Conservation (phyloP, 2,113 vertebrate species). For the Cyanoramphus novaezelandiae region DNA sequence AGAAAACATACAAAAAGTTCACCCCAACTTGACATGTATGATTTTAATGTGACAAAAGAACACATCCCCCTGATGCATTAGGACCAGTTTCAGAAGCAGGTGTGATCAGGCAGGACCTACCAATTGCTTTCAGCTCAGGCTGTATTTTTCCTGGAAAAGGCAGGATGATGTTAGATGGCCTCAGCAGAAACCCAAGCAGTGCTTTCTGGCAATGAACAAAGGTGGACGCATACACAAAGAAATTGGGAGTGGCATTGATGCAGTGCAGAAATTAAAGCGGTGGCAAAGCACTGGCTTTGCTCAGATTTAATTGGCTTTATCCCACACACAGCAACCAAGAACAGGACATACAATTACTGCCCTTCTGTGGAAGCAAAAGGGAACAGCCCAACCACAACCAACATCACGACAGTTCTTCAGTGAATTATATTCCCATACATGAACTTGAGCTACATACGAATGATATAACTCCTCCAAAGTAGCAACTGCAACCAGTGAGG, state of each 20-base stretch:
- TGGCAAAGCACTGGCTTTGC: neutral
- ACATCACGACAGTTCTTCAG: neutral
- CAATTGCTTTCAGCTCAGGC: neutral
- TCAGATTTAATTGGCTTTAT: neutral
- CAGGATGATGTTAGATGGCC: neutral
- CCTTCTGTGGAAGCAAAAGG: neutral
- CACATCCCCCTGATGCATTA: neutral
- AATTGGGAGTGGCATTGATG: neutral
- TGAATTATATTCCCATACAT: neutral
- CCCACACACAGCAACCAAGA: neutral
- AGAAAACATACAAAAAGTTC: neutral
- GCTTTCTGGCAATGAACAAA: neutral
- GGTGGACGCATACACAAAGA: neutral
- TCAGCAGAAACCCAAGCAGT: neutral
- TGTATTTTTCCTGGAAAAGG: neutral
- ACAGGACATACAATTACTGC: neutral
- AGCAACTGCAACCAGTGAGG: neutral
- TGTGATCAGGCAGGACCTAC: neutral
- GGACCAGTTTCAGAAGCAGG: neutral
- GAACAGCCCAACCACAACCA: neutral
- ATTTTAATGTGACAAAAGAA: neutral
- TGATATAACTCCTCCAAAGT: neutral
- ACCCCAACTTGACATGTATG: neutral
- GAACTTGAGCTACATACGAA: neutral
- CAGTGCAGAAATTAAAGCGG: neutral